Conservation (phyloP, 2,797 vertebrate genomes). For the Coregonus suidteri region DNA sequence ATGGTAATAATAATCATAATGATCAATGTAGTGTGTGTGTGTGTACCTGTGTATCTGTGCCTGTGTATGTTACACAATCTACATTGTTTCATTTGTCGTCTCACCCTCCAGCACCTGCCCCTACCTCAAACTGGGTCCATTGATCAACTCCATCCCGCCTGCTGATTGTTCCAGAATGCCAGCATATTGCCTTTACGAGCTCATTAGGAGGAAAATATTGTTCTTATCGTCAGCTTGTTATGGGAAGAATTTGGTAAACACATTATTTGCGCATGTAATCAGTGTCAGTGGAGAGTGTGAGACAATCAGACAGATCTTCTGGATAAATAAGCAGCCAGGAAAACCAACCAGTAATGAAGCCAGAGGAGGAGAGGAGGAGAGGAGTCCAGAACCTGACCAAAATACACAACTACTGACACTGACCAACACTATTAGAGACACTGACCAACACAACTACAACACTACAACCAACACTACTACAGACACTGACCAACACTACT, state of each 20-base stretch:
- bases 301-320: conserved; percentile 64
- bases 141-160: conserved; percentile 57
- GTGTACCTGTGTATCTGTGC: neutral
- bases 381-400: neutral
- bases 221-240: conserved; percentile 71
- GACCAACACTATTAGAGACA: neutral
- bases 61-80: neutral
- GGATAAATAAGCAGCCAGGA: conserved; percentile 63
- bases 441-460: neutral
- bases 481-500: neutral
- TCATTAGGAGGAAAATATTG: conserved; percentile 70
- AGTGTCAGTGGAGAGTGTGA: conserved; percentile 48
- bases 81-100: neutral
- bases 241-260: conserved; percentile 63
- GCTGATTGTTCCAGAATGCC: conserved; percentile 60
- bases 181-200: conserved; percentile 70
- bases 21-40: neutral
- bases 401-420: conserved; percentile 22
- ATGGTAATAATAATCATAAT: too few relatives aligned
- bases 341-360: conserved; percentile 46
- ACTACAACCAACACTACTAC: too few relatives aligned
- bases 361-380: conserved; percentile 19
- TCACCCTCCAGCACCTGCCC: conserved; percentile 2
- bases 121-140: conserved; percentile 49
- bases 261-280: conserved; percentile 68